These are phyloP conservation scores for Halictus quadricinctus DNA, from an alignment of 2,888 invertebrate species.

Conservation along the genomic window DNA sequence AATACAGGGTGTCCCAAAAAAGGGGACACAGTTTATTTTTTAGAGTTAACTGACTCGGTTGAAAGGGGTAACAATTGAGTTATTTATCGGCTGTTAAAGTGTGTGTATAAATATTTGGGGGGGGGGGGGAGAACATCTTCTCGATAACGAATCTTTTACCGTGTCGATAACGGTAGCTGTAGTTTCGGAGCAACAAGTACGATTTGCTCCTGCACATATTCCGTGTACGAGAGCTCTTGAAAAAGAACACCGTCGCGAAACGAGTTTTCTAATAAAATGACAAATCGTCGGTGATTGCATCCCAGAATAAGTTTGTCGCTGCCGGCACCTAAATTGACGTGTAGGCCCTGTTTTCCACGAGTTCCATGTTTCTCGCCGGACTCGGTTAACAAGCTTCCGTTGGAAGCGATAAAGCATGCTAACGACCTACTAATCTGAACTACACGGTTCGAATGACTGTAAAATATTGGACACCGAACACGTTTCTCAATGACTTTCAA, in stretches of 20 bases:
- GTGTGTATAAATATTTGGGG: too few species aligned
- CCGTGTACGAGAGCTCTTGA: not conserved
- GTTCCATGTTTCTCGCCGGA: conserved; percentile 49
- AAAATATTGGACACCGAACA: conserved; percentile 30
- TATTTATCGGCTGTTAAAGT: too few species aligned
- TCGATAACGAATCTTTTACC: not conserved
- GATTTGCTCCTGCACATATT: not conserved
- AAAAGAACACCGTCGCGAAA: not conserved
- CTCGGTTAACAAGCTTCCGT: conserved; percentile 57
- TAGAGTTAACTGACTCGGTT: too few species aligned
- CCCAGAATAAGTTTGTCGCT: not conserved
- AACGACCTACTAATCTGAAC: conserved; percentile 55
- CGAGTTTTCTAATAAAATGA: not conserved
- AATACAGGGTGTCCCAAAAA: not conserved
- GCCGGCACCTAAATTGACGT: not conserved
- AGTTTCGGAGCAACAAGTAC: conserved; percentile 2
- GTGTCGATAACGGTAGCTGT: not conserved
- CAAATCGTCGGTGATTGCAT: not conserved
- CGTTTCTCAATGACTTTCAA: not conserved
- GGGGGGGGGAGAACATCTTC: too few species aligned
- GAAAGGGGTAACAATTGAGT: too few species aligned
- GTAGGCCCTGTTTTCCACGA: conserved; percentile 34
- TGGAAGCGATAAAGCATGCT: conserved; percentile 52
- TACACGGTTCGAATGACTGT: conserved; percentile 24
- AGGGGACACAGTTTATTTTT: not conserved